A percentile compares a stretch with the other conserved stretches of the same genome.
Conservation (phyloP, 1,140 invertebrate genomes). For the Cydia amplana region DNA sequence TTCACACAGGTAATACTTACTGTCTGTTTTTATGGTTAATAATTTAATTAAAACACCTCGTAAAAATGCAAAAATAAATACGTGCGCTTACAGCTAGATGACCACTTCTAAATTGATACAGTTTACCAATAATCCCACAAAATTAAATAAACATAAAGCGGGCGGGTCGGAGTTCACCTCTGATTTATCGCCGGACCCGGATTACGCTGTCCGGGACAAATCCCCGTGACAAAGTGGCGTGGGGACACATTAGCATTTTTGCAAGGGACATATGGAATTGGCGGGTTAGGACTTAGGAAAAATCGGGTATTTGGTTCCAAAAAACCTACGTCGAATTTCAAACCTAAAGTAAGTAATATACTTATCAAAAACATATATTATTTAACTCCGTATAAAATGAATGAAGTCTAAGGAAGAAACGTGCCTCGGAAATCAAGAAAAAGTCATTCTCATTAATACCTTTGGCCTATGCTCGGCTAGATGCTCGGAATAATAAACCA, state of each 20-base stretch:
- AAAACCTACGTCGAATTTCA: no score
- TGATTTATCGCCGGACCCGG: slow-evolving; percentile 27
- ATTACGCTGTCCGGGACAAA: slow-evolving; percentile 31
- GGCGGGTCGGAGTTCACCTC: slow-evolving; percentile 20
- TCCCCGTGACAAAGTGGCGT: slow-evolving; percentile 15
- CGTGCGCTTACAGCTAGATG: not conserved
- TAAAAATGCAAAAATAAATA: not conserved
- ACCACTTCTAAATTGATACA: slow-evolving; percentile 14
- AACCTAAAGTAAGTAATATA: no score
- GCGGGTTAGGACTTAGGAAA: slow-evolving; percentile 5
- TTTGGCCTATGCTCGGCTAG: no score
- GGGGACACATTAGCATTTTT: slow-evolving; percentile 33
- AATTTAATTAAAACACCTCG: not conserved
- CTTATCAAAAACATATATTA: no score
- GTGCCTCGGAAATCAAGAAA: no score
- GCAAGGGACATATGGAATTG: slow-evolving; percentile 9
- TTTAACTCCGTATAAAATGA: no score
- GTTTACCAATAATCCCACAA: slow-evolving; percentile 28
- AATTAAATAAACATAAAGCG: slow-evolving; percentile 30
- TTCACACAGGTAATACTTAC: no score
- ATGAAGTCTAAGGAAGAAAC: no score
- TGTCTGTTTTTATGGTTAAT: not conserved
- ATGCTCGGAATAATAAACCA: no score
- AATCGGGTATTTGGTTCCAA: not conserved
- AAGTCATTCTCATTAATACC: no score